Evolutionary conservation across 1,140 invertebrate species (phyloP), one percentile per base, ranked within the genome.

Genomic region (Drosophila nikananu): DNA sequence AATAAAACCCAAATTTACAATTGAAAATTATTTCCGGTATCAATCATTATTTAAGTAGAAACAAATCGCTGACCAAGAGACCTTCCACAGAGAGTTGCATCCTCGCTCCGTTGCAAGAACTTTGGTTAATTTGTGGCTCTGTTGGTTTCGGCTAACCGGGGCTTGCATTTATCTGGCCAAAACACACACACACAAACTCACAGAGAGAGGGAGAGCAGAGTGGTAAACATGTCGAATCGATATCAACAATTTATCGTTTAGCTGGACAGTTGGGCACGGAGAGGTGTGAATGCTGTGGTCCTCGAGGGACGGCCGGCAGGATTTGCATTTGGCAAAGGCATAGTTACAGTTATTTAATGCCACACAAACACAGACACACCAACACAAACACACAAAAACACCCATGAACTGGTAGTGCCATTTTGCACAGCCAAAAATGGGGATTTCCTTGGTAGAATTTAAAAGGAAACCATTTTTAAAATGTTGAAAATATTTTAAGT

Each of bases 231-330:
- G 54, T 63, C 61, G 80, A 82, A 87, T 86, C 83, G 83, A 86
- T 87, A 83, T 80, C 83, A 76, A 78, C 80, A 87, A 87, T 86
- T 86, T 86, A 86, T 87, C 80, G 82, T 67, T 87, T 79, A 87
- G 44, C 72, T 54, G 64, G 75, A 77, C 72, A 60, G 66, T 67
- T 62, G 41, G 49, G 61, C 73, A 81, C 65, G 58, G 21, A 82
- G 60, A 72, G 66, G 66, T 72, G 52, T 71, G 66, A 72, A 73
- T 59, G 49, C 68, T 37, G 44, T 58, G 68, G 64, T 35, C 37
- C 63, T 55, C 5, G 44, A 57, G 75, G 75, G 44, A 51, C 15
- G 27, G 51, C 15, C 49, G 41, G 55, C 64, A 71, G 76, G 60
- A 81, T 86, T 86, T 84, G 82, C 82, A 84, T 84, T 81, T 81